phyloP scores from a whole-genome alignment of 2,888 invertebrate species.

The Metacarcinus magister region DNA sequence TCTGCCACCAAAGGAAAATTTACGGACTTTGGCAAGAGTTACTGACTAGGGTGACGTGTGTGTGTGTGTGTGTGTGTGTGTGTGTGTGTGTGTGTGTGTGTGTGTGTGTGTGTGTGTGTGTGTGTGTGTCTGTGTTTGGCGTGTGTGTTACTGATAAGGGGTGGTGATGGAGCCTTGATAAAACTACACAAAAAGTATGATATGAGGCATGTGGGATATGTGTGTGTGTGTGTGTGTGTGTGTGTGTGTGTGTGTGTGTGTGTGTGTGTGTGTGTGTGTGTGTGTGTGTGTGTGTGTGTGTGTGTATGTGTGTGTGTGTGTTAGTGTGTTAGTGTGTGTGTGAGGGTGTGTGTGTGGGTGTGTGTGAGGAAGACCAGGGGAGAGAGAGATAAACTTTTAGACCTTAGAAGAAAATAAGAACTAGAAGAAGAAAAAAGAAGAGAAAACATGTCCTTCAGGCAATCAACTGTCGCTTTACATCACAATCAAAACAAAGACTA shows the following conservation, averaged over 20 bases:
- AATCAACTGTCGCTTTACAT: too few relatives aligned
- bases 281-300: too few relatives aligned
- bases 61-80: constrained; percentile 58
- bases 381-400: too few relatives aligned
- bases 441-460: neutral
- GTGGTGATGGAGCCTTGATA: neutral
- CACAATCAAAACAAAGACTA: neutral
- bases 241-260: too few relatives aligned
- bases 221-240: too few relatives aligned
- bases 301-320: too few relatives aligned
- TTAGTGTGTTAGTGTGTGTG: too few relatives aligned
- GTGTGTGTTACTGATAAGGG: constrained; percentile 6
- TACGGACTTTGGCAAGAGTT: neutral
- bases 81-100: constrained; percentile 58
- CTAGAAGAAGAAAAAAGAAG: neutral
- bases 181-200: constrained; percentile 4
- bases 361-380: too few relatives aligned
- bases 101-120: constrained; percentile 57
- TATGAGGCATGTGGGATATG: neutral
- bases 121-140: neutral
- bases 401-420: neutral
- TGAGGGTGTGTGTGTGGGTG: too few relatives aligned
- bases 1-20: constrained; percentile 42
- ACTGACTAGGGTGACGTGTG: constrained; percentile 9
- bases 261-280: neutral